phyloP scores from a whole-genome alignment of 2,888 invertebrate genomes.

The Allacma fusca region DNA sequence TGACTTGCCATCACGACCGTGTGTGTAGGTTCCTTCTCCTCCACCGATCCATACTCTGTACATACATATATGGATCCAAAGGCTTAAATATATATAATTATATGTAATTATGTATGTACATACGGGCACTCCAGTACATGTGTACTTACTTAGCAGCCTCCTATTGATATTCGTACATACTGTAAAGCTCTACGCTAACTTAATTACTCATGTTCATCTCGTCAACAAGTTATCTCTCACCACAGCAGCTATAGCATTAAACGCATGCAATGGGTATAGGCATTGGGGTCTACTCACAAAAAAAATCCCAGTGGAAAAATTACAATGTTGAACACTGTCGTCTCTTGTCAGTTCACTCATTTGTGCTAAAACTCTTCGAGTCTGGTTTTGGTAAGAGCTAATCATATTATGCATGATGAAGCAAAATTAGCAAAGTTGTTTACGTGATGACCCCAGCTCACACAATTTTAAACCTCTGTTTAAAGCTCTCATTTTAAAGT shows the following conservation, averaged over 20 bases:
- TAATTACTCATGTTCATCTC: conserved; percentile 16
- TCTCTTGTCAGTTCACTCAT: conserved; percentile 2
- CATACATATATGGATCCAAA: too few species aligned
- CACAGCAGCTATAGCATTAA: too few species aligned
- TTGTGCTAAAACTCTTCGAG: conserved; percentile 7
- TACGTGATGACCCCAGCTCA: not conserved
- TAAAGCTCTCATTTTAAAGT: conserved; percentile 13
- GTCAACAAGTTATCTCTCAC: not conserved
- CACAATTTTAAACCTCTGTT: not conserved
- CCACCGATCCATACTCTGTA: too few species aligned
- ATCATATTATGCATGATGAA: conserved; percentile 12
- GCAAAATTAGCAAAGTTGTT: not conserved
- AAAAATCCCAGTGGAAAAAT: not conserved
- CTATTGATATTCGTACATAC: not conserved
- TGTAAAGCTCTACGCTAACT: not conserved
- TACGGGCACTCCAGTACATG: not conserved
- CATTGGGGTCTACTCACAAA: not conserved
- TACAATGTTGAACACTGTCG: not conserved
- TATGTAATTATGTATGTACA: not conserved
- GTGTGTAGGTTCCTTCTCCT: not conserved
- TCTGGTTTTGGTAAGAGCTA: conserved; percentile 12
- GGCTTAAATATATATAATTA: not conserved
- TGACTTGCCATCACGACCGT: conserved; percentile 1
- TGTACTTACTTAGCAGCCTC: not conserved
- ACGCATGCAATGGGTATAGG: too few species aligned